phyloP scores from a whole-genome alignment of 2,113 vertebrate genomes.

The Pimephales promelas region DNA sequence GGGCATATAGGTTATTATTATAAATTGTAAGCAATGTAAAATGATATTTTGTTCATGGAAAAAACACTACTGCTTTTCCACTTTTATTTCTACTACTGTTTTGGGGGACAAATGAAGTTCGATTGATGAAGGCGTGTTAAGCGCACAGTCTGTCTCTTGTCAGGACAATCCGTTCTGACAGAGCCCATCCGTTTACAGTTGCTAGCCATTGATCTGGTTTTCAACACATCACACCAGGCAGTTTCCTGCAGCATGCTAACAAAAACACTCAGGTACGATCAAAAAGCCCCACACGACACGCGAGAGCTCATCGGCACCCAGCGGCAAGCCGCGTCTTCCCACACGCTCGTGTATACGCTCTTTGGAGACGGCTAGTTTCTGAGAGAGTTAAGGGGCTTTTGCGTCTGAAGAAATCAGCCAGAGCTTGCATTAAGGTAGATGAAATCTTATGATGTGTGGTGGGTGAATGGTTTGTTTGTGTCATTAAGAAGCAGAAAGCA shows the following conservation, averaged over 20 bases:
- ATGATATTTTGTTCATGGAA: not conserved
- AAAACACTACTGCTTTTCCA: not conserved
- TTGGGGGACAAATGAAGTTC: slow-evolving; percentile 9
- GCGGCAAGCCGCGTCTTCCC: slow-evolving; percentile 61
- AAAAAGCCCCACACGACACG: slow-evolving; percentile 65
- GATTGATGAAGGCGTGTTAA: slow-evolving; percentile 50
- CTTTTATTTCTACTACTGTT: slow-evolving; percentile 23
- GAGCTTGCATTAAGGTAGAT: slow-evolving; percentile 74
- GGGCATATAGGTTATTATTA: too few species aligned
- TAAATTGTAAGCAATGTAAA: not conserved
- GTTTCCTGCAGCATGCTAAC: slow-evolving; percentile 70
- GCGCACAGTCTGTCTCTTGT: slow-evolving; percentile 39
- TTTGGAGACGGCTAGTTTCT: slow-evolving; percentile 56
- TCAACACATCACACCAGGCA: slow-evolving; percentile 72
- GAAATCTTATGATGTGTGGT: slow-evolving; percentile 76
- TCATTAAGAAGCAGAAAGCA: slow-evolving; percentile 72
- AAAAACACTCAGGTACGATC: slow-evolving; percentile 74
- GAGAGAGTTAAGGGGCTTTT: slow-evolving; percentile 55
- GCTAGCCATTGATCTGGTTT: slow-evolving; percentile 71
- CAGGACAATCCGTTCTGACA: slow-evolving; percentile 53
- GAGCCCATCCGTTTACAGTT: slow-evolving; percentile 60
- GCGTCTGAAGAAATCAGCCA: slow-evolving; percentile 75
- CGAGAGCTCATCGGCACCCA: slow-evolving; percentile 65
- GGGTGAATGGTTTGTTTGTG: slow-evolving; percentile 81
- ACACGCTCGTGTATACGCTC: slow-evolving; percentile 45